These are phyloP conservation scores for Litoditis marina DNA, from an alignment of 2,888 invertebrate species.

Conservation along the genomic window DNA sequence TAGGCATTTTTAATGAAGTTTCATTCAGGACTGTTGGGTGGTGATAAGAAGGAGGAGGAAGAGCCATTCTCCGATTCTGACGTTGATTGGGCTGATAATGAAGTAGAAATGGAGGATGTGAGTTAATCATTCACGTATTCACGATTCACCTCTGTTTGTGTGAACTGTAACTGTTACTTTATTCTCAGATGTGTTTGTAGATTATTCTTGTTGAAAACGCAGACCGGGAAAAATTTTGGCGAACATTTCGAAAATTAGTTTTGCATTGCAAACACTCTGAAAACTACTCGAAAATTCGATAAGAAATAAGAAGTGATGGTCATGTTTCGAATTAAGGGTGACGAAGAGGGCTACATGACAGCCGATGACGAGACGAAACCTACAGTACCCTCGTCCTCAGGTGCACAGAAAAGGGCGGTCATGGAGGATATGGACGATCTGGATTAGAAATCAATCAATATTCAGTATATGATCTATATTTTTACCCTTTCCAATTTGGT, in stretches of 20 bases:
- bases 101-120: slow-evolving; percentile 1
- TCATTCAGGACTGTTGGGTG: slow-evolving; percentile 10
- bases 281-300: too few species aligned
- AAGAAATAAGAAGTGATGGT: too few species aligned
- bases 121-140: background rate
- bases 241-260: too few species aligned
- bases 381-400: background rate
- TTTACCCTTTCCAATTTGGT: background rate
- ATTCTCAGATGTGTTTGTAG: too few species aligned
- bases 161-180: background rate
- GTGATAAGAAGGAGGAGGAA: slow-evolving; percentile 11
- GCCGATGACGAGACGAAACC: slow-evolving; percentile 9
- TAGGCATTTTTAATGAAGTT: too few species aligned
- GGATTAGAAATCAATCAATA: background rate
- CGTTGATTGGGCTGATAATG: slow-evolving; percentile 4
- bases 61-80: slow-evolving; percentile 17
- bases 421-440: slow-evolving; percentile 14
- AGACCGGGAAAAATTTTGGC: too few species aligned
- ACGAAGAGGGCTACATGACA: slow-evolving; percentile 14
- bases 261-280: too few species aligned
- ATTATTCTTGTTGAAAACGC: too few species aligned
- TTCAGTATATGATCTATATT: background rate
- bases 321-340: background rate
- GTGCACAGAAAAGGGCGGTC: background rate
- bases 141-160: background rate